Percentiles rank a stretch among this genome's conserved stretches.
Evolutionary conservation across 1,140 invertebrate species (phyloP).

Genomic region (Pemphigus obesinymphae): DNA sequence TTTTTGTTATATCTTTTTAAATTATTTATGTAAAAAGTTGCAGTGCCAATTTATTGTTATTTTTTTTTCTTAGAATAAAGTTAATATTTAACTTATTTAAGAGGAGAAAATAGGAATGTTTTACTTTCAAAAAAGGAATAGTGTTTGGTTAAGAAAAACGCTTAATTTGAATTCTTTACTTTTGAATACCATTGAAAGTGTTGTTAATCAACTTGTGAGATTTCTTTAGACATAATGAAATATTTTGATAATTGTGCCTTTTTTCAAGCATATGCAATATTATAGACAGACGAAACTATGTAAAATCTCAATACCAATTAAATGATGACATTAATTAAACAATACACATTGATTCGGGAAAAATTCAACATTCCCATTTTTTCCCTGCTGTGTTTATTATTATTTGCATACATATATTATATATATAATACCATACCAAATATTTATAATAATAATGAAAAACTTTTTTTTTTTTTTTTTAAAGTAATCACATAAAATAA

Average conservation of each 20-base stretch:
- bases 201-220: background rate
- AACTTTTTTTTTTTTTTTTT: no score
- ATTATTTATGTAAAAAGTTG: slow-evolving; percentile 30
- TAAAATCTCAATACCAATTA: background rate
- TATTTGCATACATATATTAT: slow-evolving; percentile 1
- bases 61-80: background rate
- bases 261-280: background rate
- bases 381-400: background rate
- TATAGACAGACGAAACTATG: background rate
- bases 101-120: background rate
- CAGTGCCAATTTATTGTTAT: slow-evolving; percentile 28
- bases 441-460: slow-evolving; percentile 1
- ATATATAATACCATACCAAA: background rate
- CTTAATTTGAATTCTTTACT: slow-evolving; percentile 4
- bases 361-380: background rate
- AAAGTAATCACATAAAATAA: slow-evolving; percentile 5
- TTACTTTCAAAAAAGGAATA: background rate
- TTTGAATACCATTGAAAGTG: background rate
- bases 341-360: background rate
- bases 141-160: background rate
- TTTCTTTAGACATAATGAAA: background rate
- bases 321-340: no score
- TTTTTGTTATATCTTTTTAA: slow-evolving; percentile 37
- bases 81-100: no score
- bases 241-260: background rate